Evolutionary conservation across 2,888 invertebrate species (phyloP).

Genomic region (Hirtodrosophila confusa): DNA sequence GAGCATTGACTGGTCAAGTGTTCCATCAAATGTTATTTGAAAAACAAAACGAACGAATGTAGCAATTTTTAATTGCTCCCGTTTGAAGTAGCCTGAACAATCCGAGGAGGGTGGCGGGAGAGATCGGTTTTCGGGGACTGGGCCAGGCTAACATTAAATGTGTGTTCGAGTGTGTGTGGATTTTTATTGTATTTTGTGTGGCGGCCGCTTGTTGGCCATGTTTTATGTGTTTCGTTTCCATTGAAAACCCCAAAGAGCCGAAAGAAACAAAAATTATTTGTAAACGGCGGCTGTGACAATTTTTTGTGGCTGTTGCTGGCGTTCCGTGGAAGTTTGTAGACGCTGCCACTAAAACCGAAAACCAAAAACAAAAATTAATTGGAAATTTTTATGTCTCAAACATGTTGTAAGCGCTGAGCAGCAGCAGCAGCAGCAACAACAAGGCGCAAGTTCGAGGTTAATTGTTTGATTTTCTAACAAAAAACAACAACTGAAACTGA

Average conservation of each 20-base stretch:
- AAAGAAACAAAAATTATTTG: constrained; percentile 76
- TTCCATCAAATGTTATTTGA: constrained; percentile 24
- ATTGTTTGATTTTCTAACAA: constrained; percentile 79
- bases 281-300: constrained; percentile 78
- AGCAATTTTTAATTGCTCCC: constrained; percentile 72
- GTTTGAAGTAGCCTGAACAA: constrained; percentile 55
- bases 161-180: constrained; percentile 27
- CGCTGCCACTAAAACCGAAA: constrained; percentile 56
- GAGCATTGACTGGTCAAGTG: constrained; percentile 34
- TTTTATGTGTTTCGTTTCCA: constrained; percentile 79
- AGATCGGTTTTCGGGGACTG: constrained; percentile 33
- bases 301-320: constrained; percentile 53
- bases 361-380: constrained; percentile 71
- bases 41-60: constrained; percentile 45
- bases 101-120: constrained; percentile 36
- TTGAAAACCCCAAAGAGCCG: constrained; percentile 76
- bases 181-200: constrained; percentile 68
- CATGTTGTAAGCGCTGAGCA: constrained; percentile 70
- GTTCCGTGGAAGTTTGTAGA: constrained; percentile 67
- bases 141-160: constrained; percentile 49
- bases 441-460: constrained; percentile 74
- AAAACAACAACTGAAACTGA: constrained; percentile 31
- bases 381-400: constrained; percentile 79
- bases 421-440: constrained; percentile 38
- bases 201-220: constrained; percentile 67